Evolutionary conservation across 2,113 vertebrate genomes (phyloP), one percentile per base, ranked within the genome.

Genomic region (Aegithalos caudatus): DNA sequence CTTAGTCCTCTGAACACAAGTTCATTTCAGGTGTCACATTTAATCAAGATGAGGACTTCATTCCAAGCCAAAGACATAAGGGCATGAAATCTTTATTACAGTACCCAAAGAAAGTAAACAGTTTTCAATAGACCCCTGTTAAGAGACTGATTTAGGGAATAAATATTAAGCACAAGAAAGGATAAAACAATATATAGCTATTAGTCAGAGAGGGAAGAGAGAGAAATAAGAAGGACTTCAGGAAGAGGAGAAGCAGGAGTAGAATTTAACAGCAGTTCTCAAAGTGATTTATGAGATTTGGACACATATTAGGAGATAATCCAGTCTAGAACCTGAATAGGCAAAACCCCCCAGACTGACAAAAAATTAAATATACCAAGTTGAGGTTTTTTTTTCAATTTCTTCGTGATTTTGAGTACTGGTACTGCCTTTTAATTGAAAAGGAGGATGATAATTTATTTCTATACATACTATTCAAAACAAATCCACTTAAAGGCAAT

Each of bases 21-120:
- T 91, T 96, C 77, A 80, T 96, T 93, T 96, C 78, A 94, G 57
- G 38, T 91, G 76, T 90, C 77, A 91, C 62, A 92, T 92, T 95
- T 95, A 81, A 96, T 85, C 92, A 96, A 81, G 44, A 76, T 76
- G 69, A 94, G 62, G 37, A 31, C 82, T 95, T 90, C 50, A 10
- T 62, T 95, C 77, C n/a, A 95, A 93, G 61, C 29, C 66, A 88
- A 88, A 95, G 78, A 81, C 53, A 79, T n/a, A 90, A 73, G 1
- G 6, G 38, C 71, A 72, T 29, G 33, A 77, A 94, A 92, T 88
- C 61, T 37, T 66, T 17, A 20, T 29, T 91, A 83, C n/a, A 84
- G 40, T 86, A 90, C 53, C 35, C 85, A 60, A 56, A 48, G 29
- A 93, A 81, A 80, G 37, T 11, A 88, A 70, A 61, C 76, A 2